Evolutionary conservation across 2,888 invertebrate species (phyloP).

Genomic region (Axea sp.): DNA sequence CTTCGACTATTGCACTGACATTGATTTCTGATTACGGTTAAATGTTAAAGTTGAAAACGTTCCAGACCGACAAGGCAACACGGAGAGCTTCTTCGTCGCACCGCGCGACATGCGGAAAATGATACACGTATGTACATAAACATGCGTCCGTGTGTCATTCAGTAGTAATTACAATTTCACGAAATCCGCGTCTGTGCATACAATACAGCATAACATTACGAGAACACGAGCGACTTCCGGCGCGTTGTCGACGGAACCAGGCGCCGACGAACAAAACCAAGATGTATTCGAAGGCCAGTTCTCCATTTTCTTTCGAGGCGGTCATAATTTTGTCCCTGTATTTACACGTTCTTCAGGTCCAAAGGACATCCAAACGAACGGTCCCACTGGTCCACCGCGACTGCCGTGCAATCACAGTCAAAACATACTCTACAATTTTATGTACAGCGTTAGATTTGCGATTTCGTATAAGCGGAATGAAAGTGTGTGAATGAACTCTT

Average conservation of each 20-base stretch:
- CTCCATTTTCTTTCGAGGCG: background rate
- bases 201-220: constrained; percentile 20
- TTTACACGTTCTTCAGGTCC: constrained; percentile 3
- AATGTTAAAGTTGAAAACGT: constrained; percentile 35
- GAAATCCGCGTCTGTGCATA: constrained; percentile 55
- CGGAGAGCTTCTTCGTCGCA: constrained; percentile 46
- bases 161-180: constrained; percentile 59
- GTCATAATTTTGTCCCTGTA: background rate
- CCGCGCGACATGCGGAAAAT: constrained; percentile 42
- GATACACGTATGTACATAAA: constrained; percentile 44
- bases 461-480: too few species aligned
- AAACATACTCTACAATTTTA: constrained; percentile 7
- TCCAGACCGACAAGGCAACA: constrained; percentile 50
- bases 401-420: constrained; percentile 17
- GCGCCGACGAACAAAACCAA: constrained; percentile 44
- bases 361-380: too few species aligned
- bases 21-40: constrained; percentile 34
- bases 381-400: too few species aligned
- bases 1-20: constrained; percentile 53
- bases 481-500: too few species aligned
- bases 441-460: too few species aligned
- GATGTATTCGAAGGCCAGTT: constrained; percentile 48
- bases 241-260: constrained; percentile 11
- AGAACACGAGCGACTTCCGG: constrained; percentile 44
- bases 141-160: constrained; percentile 42